Base-by-base conservation (phyloP, 1,140 invertebrate species). In the Pseudoatta argentina region DNA sequence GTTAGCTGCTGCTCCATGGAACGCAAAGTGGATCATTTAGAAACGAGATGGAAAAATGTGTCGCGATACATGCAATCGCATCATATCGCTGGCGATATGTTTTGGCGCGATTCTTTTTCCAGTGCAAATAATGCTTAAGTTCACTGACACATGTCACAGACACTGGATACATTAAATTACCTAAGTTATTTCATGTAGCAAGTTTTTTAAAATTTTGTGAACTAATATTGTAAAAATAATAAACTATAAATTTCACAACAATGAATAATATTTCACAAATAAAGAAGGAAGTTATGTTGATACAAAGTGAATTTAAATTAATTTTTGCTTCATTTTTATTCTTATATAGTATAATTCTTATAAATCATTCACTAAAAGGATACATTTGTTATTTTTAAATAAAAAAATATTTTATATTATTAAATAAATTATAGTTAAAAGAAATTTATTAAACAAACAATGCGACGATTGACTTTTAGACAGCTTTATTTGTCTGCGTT, bases 1-100 rank as follows among this genome's bases (percentile, higher is more conserved):
- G 48, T 53, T 21, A 57, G 30, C 24, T 81, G 76, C 27, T 67
- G 63, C 14, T 39, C 3, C 55, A 27, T 21, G 63, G 48, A 82
- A 39, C 55, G 14, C 61, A 66, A 87, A 87, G 79, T 87, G 79
- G 86, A 87, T 85, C 69, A 83, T 66, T 79, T 51, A 44, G 86
- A 53, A 53, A 48, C 8, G 39, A 30, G 53, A 59, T 63, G 67
- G 48, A 83, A 87, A 87, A 87, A 83, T 87, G 79, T 87, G 79
- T 75, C 86, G 77, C 86, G 86, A 85, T 73, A 87, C 44, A 53
- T 34, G 30, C 57, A 87, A 75, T 85, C 77, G 64, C 55, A 34
- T 21, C 30, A 7, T 57, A 53, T 71, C 78, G 18, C 12, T 21
- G 34, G 39, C 61, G 27, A 51, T 75, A 21, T 27, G 16, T 64